Percentiles rank a stretch among this genome's conserved stretches.
phyloP scores from a whole-genome alignment of 2,113 vertebrate species.

The Anser cygnoides region DNA sequence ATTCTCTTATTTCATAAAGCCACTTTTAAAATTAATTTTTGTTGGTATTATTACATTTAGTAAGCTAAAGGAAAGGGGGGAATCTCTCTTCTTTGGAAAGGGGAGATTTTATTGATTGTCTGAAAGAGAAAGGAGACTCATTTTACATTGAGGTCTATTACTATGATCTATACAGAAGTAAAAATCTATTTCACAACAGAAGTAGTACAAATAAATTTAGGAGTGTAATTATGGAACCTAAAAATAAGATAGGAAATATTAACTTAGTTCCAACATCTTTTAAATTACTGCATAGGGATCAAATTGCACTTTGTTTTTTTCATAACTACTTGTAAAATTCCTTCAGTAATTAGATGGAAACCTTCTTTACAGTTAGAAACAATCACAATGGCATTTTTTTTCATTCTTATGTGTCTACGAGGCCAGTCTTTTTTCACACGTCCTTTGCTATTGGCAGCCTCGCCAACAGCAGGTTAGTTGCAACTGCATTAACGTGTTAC shows the following conservation, averaged over 20 bases:
- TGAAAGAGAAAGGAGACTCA: neutral
- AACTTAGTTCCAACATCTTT: neutral
- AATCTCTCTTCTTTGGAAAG: neutral
- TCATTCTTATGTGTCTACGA: neutral
- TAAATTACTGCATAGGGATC: neutral
- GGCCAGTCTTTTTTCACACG: neutral
- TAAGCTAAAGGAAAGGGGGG: neutral
- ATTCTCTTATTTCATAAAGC: constrained; percentile 3
- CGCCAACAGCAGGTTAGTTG: rapidly evolving
- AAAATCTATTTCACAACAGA: neutral
- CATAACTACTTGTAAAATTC: neutral
- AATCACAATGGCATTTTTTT: neutral
- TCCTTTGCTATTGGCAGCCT: neutral
- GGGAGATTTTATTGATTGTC: neutral
- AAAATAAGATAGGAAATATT: constrained; percentile 25
- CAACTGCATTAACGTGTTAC: rapidly evolving
- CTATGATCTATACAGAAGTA: neutral
- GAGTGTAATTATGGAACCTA: neutral
- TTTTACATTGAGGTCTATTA: constrained; percentile 18
- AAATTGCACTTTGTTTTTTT: neutral
- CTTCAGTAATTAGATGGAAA: neutral
- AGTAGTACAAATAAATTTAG: neutral
- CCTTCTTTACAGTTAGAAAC: neutral
- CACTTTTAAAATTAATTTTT: neutral
- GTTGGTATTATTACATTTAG: neutral